Evolutionary conservation across 1,140 invertebrate species (phyloP), one percentile per base, ranked within the genome.

Genomic region (Caenorhabditis inopinata): DNA sequence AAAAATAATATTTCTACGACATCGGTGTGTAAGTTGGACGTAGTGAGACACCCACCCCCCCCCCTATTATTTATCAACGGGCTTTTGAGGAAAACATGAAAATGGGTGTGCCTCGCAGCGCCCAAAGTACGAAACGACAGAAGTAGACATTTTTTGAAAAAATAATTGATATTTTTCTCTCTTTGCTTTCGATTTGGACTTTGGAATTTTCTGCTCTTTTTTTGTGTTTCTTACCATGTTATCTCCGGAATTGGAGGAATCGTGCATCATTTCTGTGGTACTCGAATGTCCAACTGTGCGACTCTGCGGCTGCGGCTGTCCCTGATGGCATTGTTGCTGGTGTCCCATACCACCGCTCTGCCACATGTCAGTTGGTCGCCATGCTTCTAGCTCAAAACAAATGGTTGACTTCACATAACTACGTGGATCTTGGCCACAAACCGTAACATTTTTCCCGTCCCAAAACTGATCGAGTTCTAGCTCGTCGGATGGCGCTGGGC

Each of bases 341-440:
- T 23, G n/a, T 23, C n/a, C 48, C n/a, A 21, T 51, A 6, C 48
- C 21, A 23, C 48, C 48, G n/a, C 7, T 68, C 58, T 68, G 58
- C 58, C 58, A 68, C 32, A 32, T 21, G 58, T 68, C 58, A 21
- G 58, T 68, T 18, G 58, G 58, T 68, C 58, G 58, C 58, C 58
- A 68, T 68, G 58, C 58, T 38, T 68, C 58, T 32, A 68, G 58
- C 58, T 68, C 58, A 68, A 68, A 68, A 68, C 58, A 68, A 68
- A 38, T 32, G 38, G 58, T 68, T 68, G 58, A 42, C 38, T 68
- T 25, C n/a, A 12, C 51, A 35, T 18, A 16, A 38, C 32, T 68
- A 38, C 51, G 51, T 58, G 58, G 58, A 68, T 68, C 58, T 68
- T 32, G 35, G 25, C 58, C 58, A 32, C 58, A 68, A 68, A 68